Evolutionary conservation across 1,140 invertebrate genomes (phyloP), one percentile per base, ranked within the genome.

Genomic region (Cryptotermes secundus): DNA sequence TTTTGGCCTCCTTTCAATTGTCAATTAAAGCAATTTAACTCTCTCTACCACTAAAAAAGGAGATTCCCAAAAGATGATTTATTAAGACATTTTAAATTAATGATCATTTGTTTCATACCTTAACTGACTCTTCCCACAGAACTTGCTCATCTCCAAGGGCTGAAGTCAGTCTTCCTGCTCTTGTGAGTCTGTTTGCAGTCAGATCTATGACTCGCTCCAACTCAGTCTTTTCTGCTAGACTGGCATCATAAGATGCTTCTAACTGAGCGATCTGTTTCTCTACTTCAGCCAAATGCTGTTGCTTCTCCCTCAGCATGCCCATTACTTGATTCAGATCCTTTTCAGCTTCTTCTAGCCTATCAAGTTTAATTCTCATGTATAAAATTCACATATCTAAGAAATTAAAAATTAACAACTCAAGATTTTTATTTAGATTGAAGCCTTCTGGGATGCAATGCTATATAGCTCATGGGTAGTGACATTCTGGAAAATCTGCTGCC

Each of bases 121-220:
- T 91, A 12, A 96, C 94, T 72, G 92, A 93, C 83, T 95, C 92
- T 85, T 95, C 92, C 96, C 96, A 98, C 79, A 96, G 91, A 10
- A 94, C 91, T 89, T 96, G 94, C 88, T 97, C 96, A 87, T 97
- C 96, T 1, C 94, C 94, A 2, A 98, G 90, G 31, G 96, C 96
- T 12, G 95, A 93, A 3, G 96, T 97, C 1, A 98, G 90, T 86
- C 95, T 93, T 0, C 95, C 95, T 1, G 97, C 96, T 84, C 97
- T 92, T 82, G 93, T 94, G 3, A 98, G 89, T 84, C 97, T 90
- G 1, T 93, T 93, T 45, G 94, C 94, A 2, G 95, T 96, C n/a
- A 96, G 88, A 85, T 93, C 92, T 65, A 97, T 96, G 38, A 90
- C 91, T 31, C 91, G 89, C 87, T 94, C 92, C 79, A 95, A 88